Percentiles rank a stretch among this genome's conserved stretches.
Conservation (phyloP, 2,888 invertebrate genomes). For the Oxycera nigricornis region DNA sequence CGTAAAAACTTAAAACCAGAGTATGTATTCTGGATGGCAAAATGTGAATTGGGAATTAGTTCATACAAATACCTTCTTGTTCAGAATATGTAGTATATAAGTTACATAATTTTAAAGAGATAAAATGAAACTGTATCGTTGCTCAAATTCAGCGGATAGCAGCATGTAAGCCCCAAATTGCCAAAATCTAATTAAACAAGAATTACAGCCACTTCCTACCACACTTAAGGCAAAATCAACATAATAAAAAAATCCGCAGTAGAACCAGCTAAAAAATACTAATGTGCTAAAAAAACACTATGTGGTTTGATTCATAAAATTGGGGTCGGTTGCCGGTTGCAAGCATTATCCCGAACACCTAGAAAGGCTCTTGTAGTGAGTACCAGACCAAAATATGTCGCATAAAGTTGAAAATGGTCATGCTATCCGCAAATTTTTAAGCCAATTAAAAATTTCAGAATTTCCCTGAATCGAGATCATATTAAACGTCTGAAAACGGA, state of each 20-base stretch:
- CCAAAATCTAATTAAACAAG: constrained; percentile 32
- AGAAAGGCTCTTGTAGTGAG: too few relatives aligned
- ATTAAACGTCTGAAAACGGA: not conserved
- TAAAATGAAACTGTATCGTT: not conserved
- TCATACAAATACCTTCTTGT: too few relatives aligned
- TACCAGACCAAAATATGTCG: too few relatives aligned
- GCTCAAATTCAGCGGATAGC: not conserved
- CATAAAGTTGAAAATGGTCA: constrained; percentile 2
- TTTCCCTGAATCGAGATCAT: constrained; percentile 9
- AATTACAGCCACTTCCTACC: constrained; percentile 23
- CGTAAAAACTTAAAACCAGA: too few relatives aligned
- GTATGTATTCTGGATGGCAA: too few relatives aligned
- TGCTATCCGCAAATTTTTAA: constrained; percentile 27
- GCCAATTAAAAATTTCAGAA: constrained; percentile 37
- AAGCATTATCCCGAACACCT: too few relatives aligned
- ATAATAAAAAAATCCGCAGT: not conserved
- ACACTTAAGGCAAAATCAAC: constrained; percentile 23
- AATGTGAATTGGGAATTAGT: too few relatives aligned
- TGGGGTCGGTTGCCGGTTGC: not conserved
- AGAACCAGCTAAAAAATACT: not conserved
- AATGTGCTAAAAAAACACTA: too few relatives aligned
- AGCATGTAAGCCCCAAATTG: constrained; percentile 20
- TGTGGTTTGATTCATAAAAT: too few relatives aligned
- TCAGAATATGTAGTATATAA: too few relatives aligned
- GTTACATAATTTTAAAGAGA: too few relatives aligned